Conservation (phyloP, 2,888 invertebrate species). For the Brachylomia viminalis region DNA sequence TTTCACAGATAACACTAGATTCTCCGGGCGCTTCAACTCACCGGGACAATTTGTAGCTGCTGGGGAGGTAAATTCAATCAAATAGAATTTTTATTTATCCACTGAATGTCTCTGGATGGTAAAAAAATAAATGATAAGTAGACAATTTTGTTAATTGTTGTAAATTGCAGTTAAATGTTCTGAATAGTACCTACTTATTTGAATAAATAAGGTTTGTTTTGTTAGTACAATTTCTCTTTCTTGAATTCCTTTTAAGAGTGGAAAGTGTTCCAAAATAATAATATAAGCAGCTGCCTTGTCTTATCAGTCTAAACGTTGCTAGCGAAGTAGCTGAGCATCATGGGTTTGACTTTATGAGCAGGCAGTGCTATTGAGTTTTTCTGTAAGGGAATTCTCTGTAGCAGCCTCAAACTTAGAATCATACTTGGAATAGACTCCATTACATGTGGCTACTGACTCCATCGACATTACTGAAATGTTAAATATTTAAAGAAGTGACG, state of each 20-base stretch:
- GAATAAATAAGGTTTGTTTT: background rate
- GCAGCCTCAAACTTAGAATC: no score
- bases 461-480: no score
- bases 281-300: background rate
- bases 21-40: slow-evolving; percentile 78
- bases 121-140: slow-evolving; percentile 28
- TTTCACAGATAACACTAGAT: slow-evolving; percentile 79
- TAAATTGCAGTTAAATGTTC: slow-evolving; percentile 15
- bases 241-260: background rate
- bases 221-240: background rate
- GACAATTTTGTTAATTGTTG: slow-evolving; percentile 27
- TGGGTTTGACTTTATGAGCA: background rate
- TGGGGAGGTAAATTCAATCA: slow-evolving; percentile 73
- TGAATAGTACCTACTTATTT: background rate
- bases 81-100: slow-evolving; percentile 10
- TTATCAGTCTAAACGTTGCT: background rate
- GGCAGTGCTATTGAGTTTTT: background rate
- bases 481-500: background rate
- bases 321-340: background rate
- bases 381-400: background rate
- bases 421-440: background rate
- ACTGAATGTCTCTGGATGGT: slow-evolving; percentile 24
- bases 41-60: slow-evolving; percentile 79
- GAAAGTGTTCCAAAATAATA: background rate
- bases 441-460: background rate